Evolutionary conservation across 2,888 invertebrate species (phyloP), one percentile per base, ranked within the genome.

Genomic region (Drosophila sordidula): DNA sequence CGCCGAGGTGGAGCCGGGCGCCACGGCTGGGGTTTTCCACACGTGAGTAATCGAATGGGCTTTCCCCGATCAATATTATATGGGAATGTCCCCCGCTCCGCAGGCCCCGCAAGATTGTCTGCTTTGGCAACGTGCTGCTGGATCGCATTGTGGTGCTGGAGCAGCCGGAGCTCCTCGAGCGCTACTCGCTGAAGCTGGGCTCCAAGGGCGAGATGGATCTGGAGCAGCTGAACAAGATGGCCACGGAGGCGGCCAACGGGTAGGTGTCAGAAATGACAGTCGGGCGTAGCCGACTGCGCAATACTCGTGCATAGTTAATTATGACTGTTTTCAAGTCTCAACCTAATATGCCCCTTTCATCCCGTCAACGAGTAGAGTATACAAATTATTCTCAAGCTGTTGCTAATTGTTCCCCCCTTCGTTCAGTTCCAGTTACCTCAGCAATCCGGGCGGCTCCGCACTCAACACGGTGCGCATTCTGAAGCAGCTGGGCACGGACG

Each of bases 391-490:
- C 49, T 26, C 57, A 41, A 6, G 1, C 18, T 3, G 0, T 8
- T 29, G 55, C 22, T 78, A 69, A 75, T 75, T 62, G 42, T 18
- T 34, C 34, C 16, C 11, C 18, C 11, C 16, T 8, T 9, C 54
- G 32, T 41, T n/a, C n/a, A 88, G 89, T 18, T 74, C 72, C 12
- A 66, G 63, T 26, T 69, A 64, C 4, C 42, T 65, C 3, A 57
- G 57, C 0, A 87, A 90, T 44, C 86, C 90, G 14, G 94, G 94
- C 6, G 94, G 94, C 2, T 93, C 93, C 26, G 92, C 93, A 9
- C 92, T 93, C 70, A 94, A 94, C 79, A 93, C 94, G 0, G 79
- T 92, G 6, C 90, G 93, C 57, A 92, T 94, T 49, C 87, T 94
- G 3, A 90, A 90, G 52, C 75, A 81, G 3, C 70, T 91, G 45